Evolutionary conservation across 2,797 vertebrate species (phyloP), one percentile per base, ranked within the genome.

Genomic region (Oreonectes daqikongensis): DNA sequence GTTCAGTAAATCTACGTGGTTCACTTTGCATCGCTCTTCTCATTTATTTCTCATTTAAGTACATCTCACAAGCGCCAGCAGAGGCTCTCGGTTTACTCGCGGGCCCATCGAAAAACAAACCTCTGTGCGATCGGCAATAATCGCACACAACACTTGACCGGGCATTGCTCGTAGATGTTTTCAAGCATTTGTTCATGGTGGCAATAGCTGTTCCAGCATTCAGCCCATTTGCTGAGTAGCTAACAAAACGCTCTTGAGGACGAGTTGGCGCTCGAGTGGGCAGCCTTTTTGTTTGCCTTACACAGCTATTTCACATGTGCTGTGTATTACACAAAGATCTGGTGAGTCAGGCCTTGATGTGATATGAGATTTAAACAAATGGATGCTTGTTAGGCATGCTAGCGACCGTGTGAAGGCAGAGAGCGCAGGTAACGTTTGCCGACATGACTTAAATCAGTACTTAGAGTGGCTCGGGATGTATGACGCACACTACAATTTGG

Each of bases 171-270:
- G 35, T 67, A 55, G 73, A 75, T 67, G 57, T 75, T 68, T 75
- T 35, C 26, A 67, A 30, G n/a, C 80, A 59, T 67, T 68, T 2
- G 65, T 83, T 82, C 15, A n/a, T 18, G 40, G 50, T 75, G 64
- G 64, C 32, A 17, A 26, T 57, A 65, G 63, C 63, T 46, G 64
- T 75, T 26, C 52, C 64, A 59, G 64, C 64, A 67, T 66, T 75
- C 72, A 55, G 48, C 12, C 55, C 38, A 67, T 82, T 86, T 77
- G 76, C 71, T 18, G 55, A 84, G 77, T 22, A 63, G 71, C 73
- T 83, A 79, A 87, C 87, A 84, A 84, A 81, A 83, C 46, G 4
- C 87, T 84, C 78, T 75, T 72, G 26, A 86, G 87, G 78, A 80
- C 46, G 35, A 24, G 65, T 63, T 46, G 64, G 20, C 9, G n/a